Evolutionary conservation across 1,140 invertebrate species (phyloP).

Genomic region (Leptinotarsa defecta): DNA sequence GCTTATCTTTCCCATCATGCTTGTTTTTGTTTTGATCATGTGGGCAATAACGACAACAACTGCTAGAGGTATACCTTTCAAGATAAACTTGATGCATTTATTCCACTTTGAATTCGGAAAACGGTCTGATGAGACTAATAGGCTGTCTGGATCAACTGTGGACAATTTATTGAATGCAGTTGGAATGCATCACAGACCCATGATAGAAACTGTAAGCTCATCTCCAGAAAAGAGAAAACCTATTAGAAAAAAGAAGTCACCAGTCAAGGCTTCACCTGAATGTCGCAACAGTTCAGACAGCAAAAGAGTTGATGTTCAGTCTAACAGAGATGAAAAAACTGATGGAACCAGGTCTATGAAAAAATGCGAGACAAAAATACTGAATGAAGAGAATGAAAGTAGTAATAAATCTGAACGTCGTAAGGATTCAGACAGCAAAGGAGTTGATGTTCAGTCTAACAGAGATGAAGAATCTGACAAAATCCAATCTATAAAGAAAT

Average conservation of each 20-base stretch:
- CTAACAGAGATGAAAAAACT: no score
- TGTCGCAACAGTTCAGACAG: no score
- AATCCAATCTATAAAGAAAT: no score
- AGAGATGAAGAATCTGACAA: no score
- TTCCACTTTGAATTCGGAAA: conserved; percentile 31
- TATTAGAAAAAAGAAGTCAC: neutral
- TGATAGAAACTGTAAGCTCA: conserved; percentile 27
- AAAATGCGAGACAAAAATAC: no score
- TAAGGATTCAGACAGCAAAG: no score
- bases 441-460: no score
- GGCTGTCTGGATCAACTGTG: neutral
- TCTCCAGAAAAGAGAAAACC: neutral
- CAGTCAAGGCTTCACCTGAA: neutral
- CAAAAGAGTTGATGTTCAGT: no score
- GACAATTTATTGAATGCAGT: conserved; percentile 23
- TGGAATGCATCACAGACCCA: conserved; percentile 24
- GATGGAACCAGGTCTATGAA: no score
- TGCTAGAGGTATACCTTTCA: conserved; percentile 23
- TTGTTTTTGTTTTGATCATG: conserved; percentile 28
- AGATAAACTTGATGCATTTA: conserved; percentile 34
- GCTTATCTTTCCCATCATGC: conserved; percentile 35
- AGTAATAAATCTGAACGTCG: no score
- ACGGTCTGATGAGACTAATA: neutral
- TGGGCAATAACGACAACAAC: conserved; percentile 20
- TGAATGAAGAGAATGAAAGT: no score